phyloP scores from a whole-genome alignment of 2,113 vertebrate species.

The Poecile atricapillus region DNA sequence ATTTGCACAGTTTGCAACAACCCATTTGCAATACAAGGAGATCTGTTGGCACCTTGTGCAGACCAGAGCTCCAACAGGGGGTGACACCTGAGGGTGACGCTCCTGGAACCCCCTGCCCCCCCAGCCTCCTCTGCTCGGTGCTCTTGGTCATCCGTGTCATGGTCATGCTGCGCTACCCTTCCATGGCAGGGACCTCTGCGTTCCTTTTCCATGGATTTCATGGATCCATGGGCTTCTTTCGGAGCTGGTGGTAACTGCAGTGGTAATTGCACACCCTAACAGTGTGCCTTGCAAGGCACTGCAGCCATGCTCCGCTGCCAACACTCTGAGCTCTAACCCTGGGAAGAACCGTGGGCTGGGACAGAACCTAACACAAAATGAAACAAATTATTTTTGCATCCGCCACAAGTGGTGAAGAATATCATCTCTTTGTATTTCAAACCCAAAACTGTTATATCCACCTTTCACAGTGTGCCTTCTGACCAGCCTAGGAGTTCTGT shows the following conservation, averaged over 20 bases:
- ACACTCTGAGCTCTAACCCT: background rate
- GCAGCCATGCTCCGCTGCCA: background rate
- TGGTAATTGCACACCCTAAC: too few species aligned
- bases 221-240: background rate
- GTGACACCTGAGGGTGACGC: background rate
- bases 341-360: background rate
- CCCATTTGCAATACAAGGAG: background rate
- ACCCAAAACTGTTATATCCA: background rate
- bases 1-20: background rate
- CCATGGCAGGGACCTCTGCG: background rate
- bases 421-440: background rate
- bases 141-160: background rate
- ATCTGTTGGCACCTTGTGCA: background rate
- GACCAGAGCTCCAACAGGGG: background rate
- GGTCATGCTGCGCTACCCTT: background rate
- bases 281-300: background rate
- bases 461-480: background rate
- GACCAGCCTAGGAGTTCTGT: background rate
- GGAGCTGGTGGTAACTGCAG: background rate
- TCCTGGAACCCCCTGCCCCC: background rate
- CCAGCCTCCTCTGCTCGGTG: background rate
- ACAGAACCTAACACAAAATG: background rate
- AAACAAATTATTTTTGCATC: background rate
- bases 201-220: background rate
- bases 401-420: background rate